Percentiles rank a stretch among this genome's conserved stretches.
These are phyloP conservation scores for Parnassius orleans DNA, from an alignment of 2,888 invertebrate genomes.

Conservation along the genomic window DNA sequence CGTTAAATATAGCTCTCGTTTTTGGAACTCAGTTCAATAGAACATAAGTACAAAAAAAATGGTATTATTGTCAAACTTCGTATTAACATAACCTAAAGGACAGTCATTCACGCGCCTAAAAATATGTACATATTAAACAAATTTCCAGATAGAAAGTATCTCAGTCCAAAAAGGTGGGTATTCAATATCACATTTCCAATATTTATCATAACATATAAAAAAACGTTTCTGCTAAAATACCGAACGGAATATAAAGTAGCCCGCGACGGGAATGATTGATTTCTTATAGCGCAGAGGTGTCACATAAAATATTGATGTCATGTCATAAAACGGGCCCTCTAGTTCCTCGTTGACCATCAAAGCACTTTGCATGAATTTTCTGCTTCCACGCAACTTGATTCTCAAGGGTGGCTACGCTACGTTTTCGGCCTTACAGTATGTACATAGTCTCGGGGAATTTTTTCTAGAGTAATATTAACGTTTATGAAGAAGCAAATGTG, in stretches of 20 bases:
- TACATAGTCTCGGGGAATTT: neutral
- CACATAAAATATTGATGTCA: constrained; percentile 58
- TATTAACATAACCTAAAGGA: too few species aligned
- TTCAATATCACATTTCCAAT: constrained; percentile 14
- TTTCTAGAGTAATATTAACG: neutral
- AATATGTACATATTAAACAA: neutral
- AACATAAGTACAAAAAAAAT: too few species aligned
- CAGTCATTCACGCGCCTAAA: too few species aligned
- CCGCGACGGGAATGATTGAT: constrained; percentile 54
- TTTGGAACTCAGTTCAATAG: too few species aligned
- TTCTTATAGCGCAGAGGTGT: constrained; percentile 47
- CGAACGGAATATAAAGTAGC: constrained; percentile 55
- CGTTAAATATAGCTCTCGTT: too few species aligned
- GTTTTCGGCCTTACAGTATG: neutral
- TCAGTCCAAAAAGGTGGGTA: constrained; percentile 3
- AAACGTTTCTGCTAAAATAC: constrained; percentile 17
- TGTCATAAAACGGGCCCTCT: constrained; percentile 50
- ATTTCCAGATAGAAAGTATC: neutral
- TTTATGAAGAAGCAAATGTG: too few species aligned
- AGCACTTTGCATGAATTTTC: constrained; percentile 70
- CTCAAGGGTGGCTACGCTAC: constrained; percentile 40
- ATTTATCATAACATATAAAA: constrained; percentile 17
- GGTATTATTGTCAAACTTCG: too few species aligned
- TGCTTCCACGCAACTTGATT: constrained; percentile 63
- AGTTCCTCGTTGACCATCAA: constrained; percentile 53